Evolutionary conservation across 2,888 invertebrate genomes (phyloP).

Genomic region (Tethea ocularis): DNA sequence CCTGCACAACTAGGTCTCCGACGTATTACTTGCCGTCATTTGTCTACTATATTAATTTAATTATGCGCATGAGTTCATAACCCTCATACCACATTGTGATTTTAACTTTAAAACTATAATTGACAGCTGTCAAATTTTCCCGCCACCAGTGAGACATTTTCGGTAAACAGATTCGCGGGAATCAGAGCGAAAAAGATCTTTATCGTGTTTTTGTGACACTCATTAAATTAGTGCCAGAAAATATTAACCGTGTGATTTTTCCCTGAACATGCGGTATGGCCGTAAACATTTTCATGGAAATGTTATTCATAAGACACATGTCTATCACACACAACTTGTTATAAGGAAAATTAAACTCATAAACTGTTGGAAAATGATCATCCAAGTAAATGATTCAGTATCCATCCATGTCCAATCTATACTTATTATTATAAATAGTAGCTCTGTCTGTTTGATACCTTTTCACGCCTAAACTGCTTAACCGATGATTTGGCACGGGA

Average conservation of each 20-base stretch:
- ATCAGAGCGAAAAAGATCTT: slow-evolving; percentile 37
- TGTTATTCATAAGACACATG: slow-evolving; percentile 34
- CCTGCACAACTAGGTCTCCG: not conserved
- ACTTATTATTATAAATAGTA: no score
- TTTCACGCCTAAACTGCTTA: no score
- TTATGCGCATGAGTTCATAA: not conserved
- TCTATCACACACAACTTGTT: slow-evolving; percentile 26
- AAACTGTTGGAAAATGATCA: not conserved
- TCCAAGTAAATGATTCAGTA: not conserved
- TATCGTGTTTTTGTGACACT: slow-evolving; percentile 32
- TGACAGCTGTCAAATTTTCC: slow-evolving; percentile 44
- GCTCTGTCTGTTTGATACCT: no score
- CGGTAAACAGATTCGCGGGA: slow-evolving; percentile 33
- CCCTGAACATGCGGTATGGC: slow-evolving; percentile 29
- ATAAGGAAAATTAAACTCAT: slow-evolving; percentile 12
- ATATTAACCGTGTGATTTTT: slow-evolving; percentile 21
- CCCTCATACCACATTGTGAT: not conserved
- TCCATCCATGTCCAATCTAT: no score
- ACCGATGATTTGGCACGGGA: no score
- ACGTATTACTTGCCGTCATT: slow-evolving; percentile 6
- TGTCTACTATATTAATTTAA: slow-evolving; percentile 7
- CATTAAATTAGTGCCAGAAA: slow-evolving; percentile 29
- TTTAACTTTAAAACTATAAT: slow-evolving; percentile 29
- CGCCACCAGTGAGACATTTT: slow-evolving; percentile 26
- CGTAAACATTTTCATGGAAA: slow-evolving; percentile 44